These are phyloP conservation scores for Dascyllus trimaculatus DNA, from an alignment of 2,113 vertebrate genomes.

Conservation along the genomic window DNA sequence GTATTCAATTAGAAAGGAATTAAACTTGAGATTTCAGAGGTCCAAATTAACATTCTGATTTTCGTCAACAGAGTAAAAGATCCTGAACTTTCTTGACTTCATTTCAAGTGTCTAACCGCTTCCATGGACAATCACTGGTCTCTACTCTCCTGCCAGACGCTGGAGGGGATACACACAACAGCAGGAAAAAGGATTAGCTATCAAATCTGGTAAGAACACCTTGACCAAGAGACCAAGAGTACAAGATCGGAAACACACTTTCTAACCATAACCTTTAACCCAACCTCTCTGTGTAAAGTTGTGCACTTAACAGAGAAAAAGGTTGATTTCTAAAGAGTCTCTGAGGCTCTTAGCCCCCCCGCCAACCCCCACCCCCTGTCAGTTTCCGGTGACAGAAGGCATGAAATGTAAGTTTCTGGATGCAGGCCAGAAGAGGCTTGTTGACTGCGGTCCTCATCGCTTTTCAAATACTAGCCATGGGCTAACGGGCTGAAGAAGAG, in stretches of 20 bases:
- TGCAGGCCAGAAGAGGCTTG: conserved; percentile 28
- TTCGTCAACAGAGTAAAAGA: conserved; percentile 24
- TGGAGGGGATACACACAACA: conserved; percentile 57
- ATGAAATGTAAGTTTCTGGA: conserved; percentile 40
- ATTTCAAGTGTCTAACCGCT: conserved; percentile 29
- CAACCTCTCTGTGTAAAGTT: conserved; percentile 17
- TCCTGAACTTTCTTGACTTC: conserved; percentile 14
- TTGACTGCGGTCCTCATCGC: conserved; percentile 40
- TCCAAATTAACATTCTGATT: conserved; percentile 58
- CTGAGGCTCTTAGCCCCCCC: conserved; percentile 23
- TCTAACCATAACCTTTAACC: conserved; percentile 28
- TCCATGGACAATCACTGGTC: conserved; percentile 47
- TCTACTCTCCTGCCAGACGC: conserved; percentile 66
- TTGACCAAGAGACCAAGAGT: conserved; percentile 36
- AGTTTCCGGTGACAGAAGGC: conserved; percentile 46
- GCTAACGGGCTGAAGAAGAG: conserved; percentile 25
- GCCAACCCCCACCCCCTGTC: conserved; percentile 7
- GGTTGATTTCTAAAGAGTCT: conserved; percentile 48
- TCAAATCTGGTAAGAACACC: conserved; percentile 50
- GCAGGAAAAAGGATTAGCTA: conserved; percentile 24
- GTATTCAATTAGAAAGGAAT: conserved; percentile 37
- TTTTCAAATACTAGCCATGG: conserved; percentile 28
- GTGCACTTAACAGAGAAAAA: conserved; percentile 50
- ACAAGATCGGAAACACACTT: conserved; percentile 41
- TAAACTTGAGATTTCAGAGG: conserved; percentile 23